These are phyloP conservation scores for Didymodactylos carnosus DNA, from an alignment of 2,888 invertebrate genomes.

Conservation along the genomic window DNA sequence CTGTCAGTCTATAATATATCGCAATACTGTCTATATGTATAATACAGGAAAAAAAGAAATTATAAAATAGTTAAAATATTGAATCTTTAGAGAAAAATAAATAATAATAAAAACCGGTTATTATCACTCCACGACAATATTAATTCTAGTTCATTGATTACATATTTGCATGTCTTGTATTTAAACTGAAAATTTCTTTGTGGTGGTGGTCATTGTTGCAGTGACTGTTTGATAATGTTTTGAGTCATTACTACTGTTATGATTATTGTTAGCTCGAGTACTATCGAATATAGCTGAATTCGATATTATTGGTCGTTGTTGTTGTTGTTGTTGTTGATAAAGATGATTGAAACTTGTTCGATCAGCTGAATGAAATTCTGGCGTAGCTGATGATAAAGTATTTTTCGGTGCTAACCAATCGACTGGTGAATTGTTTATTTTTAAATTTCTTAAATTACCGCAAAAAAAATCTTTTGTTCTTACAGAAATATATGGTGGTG, in stretches of 20 bases:
- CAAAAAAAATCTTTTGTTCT: neutral
- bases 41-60: no score
- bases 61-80: no score
- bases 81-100: no score
- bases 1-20: no score
- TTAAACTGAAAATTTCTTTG: no score
- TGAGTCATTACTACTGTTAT: neutral
- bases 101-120: no score
- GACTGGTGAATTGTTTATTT: neutral
- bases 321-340: neutral
- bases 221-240: neutral
- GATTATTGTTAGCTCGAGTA: no score
- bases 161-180: no score
- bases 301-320: neutral
- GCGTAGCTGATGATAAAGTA: neutral
- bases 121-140: no score
- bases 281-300: neutral
- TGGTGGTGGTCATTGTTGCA: no score
- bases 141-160: no score
- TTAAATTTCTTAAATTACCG: neutral
- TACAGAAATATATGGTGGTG: neutral
- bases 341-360: neutral
- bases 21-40: no score
- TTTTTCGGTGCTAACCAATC: neutral
- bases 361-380: neutral